phyloP scores from a whole-genome alignment of 2,797 vertebrate genomes.

The Centroberyx gerrardi region DNA sequence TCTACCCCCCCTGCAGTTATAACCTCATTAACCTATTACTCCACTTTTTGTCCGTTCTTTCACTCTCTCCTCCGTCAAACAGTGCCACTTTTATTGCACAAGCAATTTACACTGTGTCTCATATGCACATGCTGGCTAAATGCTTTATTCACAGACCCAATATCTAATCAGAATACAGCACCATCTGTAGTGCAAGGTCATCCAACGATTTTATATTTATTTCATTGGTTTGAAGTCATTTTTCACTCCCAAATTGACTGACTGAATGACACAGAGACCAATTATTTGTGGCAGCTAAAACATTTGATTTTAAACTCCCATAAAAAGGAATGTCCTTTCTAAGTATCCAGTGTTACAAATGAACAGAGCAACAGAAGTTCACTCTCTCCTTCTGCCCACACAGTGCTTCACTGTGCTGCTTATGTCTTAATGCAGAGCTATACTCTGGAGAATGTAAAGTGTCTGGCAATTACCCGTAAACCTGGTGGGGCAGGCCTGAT shows the following conservation, averaged over 20 bases:
- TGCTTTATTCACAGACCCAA: not conserved
- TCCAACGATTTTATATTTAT: not conserved
- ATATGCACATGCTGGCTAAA: not conserved
- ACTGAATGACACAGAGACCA: not conserved
- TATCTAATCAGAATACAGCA: not conserved
- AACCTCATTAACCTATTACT: constrained; percentile 55
- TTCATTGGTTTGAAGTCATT: not conserved
- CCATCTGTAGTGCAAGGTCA: too few species aligned
- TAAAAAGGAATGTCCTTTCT: not conserved
- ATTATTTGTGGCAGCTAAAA: not conserved
- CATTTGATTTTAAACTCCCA: not conserved
- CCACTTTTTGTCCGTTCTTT: constrained; percentile 45
- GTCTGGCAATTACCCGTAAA: constrained; percentile 38
- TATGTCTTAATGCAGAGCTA: constrained; percentile 1
- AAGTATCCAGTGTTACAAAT: constrained; percentile 3
- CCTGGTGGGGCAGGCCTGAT: constrained; percentile 22
- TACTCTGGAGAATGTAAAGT: constrained; percentile 13
- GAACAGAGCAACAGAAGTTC: not conserved
- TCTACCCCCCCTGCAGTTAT: constrained; percentile 20
- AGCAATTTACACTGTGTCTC: not conserved
- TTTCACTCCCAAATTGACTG: not conserved
- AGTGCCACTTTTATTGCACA: constrained; percentile 32
- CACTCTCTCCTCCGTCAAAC: not conserved
- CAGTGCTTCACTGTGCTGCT: not conserved
- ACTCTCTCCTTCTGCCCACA: constrained; percentile 11